phyloP scores from a whole-genome alignment of 1,140 invertebrate genomes.

The Drosophila seguyi region DNA sequence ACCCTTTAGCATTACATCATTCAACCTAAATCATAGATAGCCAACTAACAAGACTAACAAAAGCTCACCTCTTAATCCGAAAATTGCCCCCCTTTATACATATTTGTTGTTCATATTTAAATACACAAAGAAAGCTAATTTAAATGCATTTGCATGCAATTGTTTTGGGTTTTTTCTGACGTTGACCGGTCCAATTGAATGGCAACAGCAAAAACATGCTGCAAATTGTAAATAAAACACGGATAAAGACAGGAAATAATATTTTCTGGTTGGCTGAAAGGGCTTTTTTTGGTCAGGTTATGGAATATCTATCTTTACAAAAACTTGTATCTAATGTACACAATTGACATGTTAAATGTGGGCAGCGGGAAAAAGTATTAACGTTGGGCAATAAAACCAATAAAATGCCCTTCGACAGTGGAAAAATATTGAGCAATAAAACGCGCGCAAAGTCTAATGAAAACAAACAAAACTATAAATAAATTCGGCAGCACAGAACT shows the following conservation, averaged over 20 bases:
- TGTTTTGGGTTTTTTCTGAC: background rate
- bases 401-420: constrained; percentile 24
- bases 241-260: constrained; percentile 15
- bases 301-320: constrained; percentile 6
- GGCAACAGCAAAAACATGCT: constrained; percentile 5
- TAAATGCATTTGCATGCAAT: constrained; percentile 21
- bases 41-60: background rate
- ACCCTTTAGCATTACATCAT: background rate
- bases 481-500: constrained; percentile 67
- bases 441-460: constrained; percentile 65
- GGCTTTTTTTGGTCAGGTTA: constrained; percentile 19
- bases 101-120: constrained; percentile 9
- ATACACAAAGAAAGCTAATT: constrained; percentile 30
- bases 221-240: constrained; percentile 22
- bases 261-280: constrained; percentile 10
- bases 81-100: background rate
- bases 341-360: constrained; percentile 30
- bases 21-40: no score
- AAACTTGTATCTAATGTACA: constrained; percentile 34
- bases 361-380: constrained; percentile 4
- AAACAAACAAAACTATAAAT: constrained; percentile 80
- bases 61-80: background rate
- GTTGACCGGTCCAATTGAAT: constrained; percentile 11
- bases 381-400: constrained; percentile 30
- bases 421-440: constrained; percentile 66